Conservation (phyloP, 2,888 invertebrate genomes). For the Pristionchus arcanus region DNA sequence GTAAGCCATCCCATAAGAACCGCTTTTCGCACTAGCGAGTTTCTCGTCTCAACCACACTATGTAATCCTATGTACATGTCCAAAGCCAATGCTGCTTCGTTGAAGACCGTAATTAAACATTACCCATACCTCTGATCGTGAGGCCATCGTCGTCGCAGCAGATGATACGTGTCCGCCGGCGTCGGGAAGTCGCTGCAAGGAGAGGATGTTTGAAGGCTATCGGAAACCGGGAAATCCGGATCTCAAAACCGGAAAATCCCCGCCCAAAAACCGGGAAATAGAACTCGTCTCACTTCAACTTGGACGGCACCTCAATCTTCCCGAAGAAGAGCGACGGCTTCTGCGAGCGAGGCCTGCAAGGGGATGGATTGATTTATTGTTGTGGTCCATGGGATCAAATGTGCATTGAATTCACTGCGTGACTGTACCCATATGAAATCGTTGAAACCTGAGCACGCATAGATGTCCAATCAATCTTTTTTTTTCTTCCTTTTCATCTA, state of each 20-base stretch:
- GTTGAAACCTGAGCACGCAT: too few species aligned
- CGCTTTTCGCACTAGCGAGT: too few species aligned
- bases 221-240: neutral
- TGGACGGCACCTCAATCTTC: constrained; percentile 36
- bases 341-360: neutral
- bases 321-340: constrained; percentile 40
- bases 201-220: neutral
- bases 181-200: constrained; percentile 44
- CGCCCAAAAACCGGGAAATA: neutral
- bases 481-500: too few species aligned
- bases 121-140: neutral
- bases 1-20: too few species aligned
- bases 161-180: neutral
- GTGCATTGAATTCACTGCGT: too few species aligned
- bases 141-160: constrained; percentile 30
- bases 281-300: neutral
- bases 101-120: neutral
- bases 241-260: neutral
- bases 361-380: neutral
- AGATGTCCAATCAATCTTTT: too few species aligned
- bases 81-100: too few species aligned
- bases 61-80: too few species aligned
- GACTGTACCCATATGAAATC: too few species aligned
- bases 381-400: too few species aligned
- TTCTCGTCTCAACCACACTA: too few species aligned